phyloP scores from a whole-genome alignment of 2,113 vertebrate species.

The Anseranas semipalmata region DNA sequence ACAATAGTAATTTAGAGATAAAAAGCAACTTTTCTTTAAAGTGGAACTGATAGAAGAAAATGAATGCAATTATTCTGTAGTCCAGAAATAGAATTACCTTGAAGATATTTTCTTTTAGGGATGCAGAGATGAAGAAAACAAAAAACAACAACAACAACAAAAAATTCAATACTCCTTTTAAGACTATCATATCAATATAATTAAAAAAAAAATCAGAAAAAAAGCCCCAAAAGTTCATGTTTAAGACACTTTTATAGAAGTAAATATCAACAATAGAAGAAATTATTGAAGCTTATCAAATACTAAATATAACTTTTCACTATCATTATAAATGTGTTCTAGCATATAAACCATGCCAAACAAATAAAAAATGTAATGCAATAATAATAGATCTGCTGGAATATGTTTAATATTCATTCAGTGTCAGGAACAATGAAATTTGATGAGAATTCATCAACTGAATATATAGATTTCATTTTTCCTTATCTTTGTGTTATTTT shows the following conservation, averaged over 20 bases:
- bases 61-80: not conserved
- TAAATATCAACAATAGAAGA: not conserved
- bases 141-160: not conserved
- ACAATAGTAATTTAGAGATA: not conserved
- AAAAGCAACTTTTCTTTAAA: not conserved
- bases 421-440: not conserved
- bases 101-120: not conserved
- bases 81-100: not conserved
- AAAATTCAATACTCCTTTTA: not conserved
- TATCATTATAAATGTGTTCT: not conserved
- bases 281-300: not conserved
- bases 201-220: too few species aligned
- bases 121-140: not conserved
- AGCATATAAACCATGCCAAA: not conserved
- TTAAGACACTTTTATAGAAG: not conserved
- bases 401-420: not conserved
- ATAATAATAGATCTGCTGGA: not conserved
- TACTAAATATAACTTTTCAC: not conserved
- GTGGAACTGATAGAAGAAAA: not conserved
- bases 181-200: not conserved
- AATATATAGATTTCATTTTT: not conserved
- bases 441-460: conserved; percentile 1
- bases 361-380: not conserved
- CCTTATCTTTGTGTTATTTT: not conserved
- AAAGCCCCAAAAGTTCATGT: too few species aligned